Conservation (phyloP, 2,113 vertebrate species). For the Rhabdornis inornatus region DNA sequence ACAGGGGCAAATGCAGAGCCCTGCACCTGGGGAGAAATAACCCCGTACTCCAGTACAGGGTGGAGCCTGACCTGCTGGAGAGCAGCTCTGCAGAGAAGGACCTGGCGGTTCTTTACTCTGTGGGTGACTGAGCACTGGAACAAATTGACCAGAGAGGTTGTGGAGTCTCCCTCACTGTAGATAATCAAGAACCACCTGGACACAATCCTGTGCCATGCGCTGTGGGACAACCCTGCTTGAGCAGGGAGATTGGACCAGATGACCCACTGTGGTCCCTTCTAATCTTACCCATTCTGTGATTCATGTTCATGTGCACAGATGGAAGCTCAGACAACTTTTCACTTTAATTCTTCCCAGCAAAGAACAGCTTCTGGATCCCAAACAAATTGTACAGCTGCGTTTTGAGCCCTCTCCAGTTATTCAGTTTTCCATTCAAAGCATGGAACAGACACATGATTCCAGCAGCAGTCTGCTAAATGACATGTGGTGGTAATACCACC, state of each 20-base stretch:
- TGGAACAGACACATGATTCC: neutral
- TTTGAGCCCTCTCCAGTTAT: neutral
- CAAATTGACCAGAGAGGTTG: neutral
- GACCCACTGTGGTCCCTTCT: neutral
- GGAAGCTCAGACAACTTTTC: neutral
- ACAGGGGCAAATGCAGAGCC: neutral
- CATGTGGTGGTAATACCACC: neutral
- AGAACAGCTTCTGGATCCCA: neutral
- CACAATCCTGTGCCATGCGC: neutral
- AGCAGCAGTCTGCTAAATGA: neutral
- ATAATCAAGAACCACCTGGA: neutral
- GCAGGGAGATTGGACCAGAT: neutral
- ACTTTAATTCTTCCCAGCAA: neutral
- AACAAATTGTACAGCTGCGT: neutral
- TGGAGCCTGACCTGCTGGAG: neutral
- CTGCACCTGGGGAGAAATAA: neutral
- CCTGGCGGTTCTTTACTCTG: neutral
- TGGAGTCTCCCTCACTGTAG: neutral
- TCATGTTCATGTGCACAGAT: neutral
- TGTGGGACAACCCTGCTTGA: neutral
- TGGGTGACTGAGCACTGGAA: rapidly evolving
- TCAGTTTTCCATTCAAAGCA: neutral
- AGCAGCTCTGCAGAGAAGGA: neutral
- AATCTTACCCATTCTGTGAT: neutral
- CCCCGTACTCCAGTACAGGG: no score